These are phyloP conservation scores for Stenodema calcarata DNA, from an alignment of 2,888 invertebrate species.

Conservation along the genomic window DNA sequence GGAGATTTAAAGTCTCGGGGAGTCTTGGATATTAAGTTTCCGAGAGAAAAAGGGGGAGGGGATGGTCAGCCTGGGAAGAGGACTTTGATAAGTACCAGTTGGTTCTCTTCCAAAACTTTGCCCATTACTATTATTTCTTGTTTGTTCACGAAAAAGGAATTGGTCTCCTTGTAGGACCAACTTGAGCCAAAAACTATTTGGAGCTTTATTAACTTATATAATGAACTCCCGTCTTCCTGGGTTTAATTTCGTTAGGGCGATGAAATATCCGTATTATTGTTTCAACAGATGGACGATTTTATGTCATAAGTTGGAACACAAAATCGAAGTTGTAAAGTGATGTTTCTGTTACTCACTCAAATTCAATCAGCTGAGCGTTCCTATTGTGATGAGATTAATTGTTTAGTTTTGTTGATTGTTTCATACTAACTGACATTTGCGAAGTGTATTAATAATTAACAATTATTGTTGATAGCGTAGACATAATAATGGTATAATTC, in stretches of 20 bases:
- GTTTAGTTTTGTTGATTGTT: no score
- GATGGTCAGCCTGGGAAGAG: constrained; percentile 9
- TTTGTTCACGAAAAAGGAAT: constrained; percentile 1
- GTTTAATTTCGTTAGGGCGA: background rate
- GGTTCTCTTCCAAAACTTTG: constrained; percentile 43
- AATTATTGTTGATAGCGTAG: no score
- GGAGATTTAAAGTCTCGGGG: constrained; percentile 20
- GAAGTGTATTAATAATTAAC: no score
- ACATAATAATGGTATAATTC: no score
- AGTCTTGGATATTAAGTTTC: constrained; percentile 31
- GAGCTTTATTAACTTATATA: constrained; percentile 9
- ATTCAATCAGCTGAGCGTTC: no score
- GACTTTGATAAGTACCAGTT: constrained; percentile 44
- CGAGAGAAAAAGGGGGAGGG: background rate
- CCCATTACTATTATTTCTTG: constrained; percentile 37
- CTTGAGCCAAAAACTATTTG: background rate
- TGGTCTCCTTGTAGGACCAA: background rate
- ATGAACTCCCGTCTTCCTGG: background rate
- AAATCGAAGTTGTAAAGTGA: no score
- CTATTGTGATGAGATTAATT: no score
- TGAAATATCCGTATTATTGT: background rate
- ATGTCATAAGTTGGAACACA: no score
- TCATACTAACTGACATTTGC: no score
- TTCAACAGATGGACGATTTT: background rate
- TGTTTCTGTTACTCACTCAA: no score